Base-by-base conservation (phyloP, 1,140 invertebrate genomes). In the Babylonia areolata region DNA sequence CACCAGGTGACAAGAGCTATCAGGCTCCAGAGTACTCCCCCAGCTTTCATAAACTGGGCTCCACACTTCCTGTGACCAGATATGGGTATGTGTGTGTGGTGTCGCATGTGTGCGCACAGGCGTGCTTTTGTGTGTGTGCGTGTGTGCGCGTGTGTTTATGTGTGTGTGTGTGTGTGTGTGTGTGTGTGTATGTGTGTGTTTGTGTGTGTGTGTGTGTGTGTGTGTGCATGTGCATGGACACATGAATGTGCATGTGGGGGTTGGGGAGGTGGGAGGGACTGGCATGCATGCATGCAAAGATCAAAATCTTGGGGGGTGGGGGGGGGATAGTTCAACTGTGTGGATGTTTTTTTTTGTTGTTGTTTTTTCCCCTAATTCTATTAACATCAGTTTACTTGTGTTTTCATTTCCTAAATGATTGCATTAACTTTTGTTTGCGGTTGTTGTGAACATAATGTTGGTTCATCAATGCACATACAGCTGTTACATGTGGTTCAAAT, bases 1-100 rank as follows among this genome's bases (percentile, higher is more conserved):
- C 91, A 51, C 86, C 87, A 23, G 92, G 92, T 35, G 92, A 92
- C 54, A 92, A 92, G 79, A 88, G 58, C 35, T 92, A 92, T 58
- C 92, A 91, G 82, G 90, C 88, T 37, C 87, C 89, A 35, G 92
- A 92, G 85, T 91, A 92, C 73, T 91, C 90, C 46, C 86, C 90
- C 28, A 87, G 84, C 80, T 92, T 92, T 83, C 89, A 92, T 77
- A 90, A 85, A 54, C 46, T 40, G 9, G 90, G 90, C 0, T 89
- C 86, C 12, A 83, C 88, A 20, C 80, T 86, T 31, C 89, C 90
- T 35, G 5, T 87, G 0, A 75, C 86, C 37, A 88, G 89, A 71
- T 92, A 92, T 85, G 89, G 91, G 90, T 64, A 80, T 54, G 79
- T n/a, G 58, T 35, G n/a, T 37, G 28, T 28, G 42, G 42, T 46